Conservation (phyloP, 2,797 vertebrate species). For the Iguana delicatissima region DNA sequence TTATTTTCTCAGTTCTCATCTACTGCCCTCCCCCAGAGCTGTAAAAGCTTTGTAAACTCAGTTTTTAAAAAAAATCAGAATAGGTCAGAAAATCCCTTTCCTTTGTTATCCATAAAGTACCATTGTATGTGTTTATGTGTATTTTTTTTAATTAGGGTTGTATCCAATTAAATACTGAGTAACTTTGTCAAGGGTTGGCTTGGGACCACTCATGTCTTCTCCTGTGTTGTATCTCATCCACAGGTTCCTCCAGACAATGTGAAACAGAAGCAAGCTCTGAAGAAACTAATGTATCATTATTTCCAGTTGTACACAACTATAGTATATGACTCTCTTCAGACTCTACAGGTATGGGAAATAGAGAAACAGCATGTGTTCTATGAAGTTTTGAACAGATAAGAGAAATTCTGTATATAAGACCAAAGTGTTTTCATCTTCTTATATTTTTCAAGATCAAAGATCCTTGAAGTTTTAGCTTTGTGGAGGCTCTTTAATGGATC, state of each 20-base stretch:
- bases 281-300: conserved; percentile 83
- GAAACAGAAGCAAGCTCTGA: conserved; percentile 75
- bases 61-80: neutral
- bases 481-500: neutral
- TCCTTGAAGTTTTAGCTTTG: neutral
- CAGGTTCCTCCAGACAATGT: conserved; percentile 47
- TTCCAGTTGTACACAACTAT: conserved; percentile 84
- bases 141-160: neutral
- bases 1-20: neutral
- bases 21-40: neutral
- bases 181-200: conserved; percentile 21
- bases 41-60: neutral
- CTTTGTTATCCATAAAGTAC: neutral
- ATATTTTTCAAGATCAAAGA: neutral
- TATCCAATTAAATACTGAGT: neutral
- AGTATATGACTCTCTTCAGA: conserved; percentile 83
- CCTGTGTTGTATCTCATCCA: neutral
- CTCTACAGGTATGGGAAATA: conserved; percentile 82
- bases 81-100: neutral
- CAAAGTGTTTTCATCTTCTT: neutral
- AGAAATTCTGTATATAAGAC: neutral
- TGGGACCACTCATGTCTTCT: neutral
- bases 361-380: accelerated
- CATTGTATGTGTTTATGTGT: neutral
- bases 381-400: neutral